Evolutionary conservation across 2,113 vertebrate genomes (phyloP).

Genomic region (Aldabrachelys gigantea): DNA sequence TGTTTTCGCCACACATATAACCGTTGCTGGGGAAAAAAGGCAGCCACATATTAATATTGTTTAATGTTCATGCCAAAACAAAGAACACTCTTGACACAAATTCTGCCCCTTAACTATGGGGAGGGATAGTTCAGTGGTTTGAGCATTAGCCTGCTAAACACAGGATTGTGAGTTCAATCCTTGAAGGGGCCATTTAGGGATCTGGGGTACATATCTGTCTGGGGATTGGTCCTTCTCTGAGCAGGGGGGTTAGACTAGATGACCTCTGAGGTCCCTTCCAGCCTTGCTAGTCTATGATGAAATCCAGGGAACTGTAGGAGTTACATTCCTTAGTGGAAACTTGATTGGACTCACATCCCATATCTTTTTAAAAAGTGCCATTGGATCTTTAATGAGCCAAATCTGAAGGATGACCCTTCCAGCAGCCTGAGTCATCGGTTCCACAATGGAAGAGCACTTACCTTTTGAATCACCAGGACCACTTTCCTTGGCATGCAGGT

Average conservation of each 20-base stretch:
- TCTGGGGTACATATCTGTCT: too few relatives aligned
- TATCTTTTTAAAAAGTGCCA: fast-evolving
- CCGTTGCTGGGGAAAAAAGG: background rate
- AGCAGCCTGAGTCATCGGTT: background rate
- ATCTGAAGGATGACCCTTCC: fast-evolving
- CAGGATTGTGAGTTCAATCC: too few relatives aligned
- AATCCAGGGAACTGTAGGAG: background rate
- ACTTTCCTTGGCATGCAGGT: background rate
- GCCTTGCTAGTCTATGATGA: background rate
- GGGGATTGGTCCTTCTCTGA: too few relatives aligned
- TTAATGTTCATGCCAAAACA: background rate
- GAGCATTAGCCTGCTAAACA: too few relatives aligned
- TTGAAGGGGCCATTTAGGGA: too few relatives aligned
- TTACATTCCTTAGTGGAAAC: background rate
- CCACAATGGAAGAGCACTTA: background rate
- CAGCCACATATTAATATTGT: background rate
- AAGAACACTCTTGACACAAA: background rate
- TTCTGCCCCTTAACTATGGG: background rate
- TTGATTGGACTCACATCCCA: background rate
- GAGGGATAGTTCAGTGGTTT: too few relatives aligned
- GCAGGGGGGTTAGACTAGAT: too few relatives aligned
- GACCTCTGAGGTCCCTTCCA: too few relatives aligned
- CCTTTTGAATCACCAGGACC: fast-evolving
- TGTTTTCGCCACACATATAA: background rate
- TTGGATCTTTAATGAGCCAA: background rate